phyloP scores from a whole-genome alignment of 2,888 invertebrate species.

The Melieria picta region DNA sequence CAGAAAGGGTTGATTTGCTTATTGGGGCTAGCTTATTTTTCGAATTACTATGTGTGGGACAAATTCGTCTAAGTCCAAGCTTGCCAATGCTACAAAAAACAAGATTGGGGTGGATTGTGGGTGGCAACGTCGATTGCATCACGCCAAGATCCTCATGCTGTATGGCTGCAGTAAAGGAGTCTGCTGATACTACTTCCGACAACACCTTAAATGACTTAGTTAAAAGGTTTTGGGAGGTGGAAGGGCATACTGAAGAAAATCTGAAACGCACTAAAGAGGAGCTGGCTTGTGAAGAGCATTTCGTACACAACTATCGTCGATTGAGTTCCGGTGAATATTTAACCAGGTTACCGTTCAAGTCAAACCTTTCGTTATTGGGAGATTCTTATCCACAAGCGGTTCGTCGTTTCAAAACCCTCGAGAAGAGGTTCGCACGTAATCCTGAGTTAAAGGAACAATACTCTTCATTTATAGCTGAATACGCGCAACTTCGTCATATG shows the following conservation, averaged over 20 bases:
- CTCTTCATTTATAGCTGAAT: constrained; percentile 26
- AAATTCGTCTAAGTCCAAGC: constrained; percentile 6
- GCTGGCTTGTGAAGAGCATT: background rate
- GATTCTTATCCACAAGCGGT: constrained; percentile 32
- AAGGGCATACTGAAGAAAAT: background rate
- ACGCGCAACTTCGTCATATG: constrained; percentile 24
- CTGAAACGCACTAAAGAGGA: constrained; percentile 2
- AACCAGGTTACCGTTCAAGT: background rate
- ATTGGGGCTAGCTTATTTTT: constrained; percentile 20
- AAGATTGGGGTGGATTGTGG: constrained; percentile 21
- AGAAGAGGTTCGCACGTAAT: constrained; percentile 7
- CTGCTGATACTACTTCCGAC: background rate
- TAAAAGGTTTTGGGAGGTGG: too few relatives aligned
- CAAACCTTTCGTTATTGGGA: constrained; percentile 7
- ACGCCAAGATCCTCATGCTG: background rate
- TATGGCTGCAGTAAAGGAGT: background rate
- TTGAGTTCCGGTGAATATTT: background rate
- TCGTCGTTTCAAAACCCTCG: constrained; percentile 30
- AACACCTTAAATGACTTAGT: constrained; percentile 5
- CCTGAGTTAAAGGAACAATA: constrained; percentile 14
- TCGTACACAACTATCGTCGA: background rate
- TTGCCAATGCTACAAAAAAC: constrained; percentile 25
- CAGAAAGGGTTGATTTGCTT: constrained; percentile 12
- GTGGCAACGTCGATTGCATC: background rate
- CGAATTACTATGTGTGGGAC: constrained; percentile 16